phyloP scores from a whole-genome alignment of 2,113 vertebrate species.

The Condylura cristata region DNA sequence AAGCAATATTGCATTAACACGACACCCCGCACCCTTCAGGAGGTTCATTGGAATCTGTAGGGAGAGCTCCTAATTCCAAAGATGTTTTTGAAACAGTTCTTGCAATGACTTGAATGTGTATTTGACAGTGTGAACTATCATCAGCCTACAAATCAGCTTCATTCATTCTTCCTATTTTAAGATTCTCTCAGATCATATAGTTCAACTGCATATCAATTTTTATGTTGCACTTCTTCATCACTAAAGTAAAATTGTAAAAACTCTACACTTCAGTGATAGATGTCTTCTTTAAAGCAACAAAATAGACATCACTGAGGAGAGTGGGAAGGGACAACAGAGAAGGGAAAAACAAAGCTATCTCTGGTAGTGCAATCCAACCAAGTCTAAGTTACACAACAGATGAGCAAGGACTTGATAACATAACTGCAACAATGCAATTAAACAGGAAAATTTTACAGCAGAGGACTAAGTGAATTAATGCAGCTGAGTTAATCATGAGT shows the following conservation, averaged over 20 bases:
- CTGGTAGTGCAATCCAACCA: not conserved
- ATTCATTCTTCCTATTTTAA: not conserved
- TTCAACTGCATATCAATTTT: not conserved
- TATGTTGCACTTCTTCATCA: not conserved
- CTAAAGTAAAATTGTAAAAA: not conserved
- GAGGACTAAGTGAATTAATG: not conserved
- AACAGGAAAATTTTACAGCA: not conserved
- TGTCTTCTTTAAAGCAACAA: not conserved
- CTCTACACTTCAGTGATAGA: not conserved
- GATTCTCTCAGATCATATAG: not conserved
- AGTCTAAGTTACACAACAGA: not conserved
- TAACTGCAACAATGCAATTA: not conserved
- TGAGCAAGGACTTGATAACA: not conserved
- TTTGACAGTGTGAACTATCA: not conserved
- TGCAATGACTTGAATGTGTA: not conserved
- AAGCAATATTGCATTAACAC: not conserved
- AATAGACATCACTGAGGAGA: not conserved
- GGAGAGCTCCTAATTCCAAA: conserved; percentile 25
- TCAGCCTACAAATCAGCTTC: not conserved
- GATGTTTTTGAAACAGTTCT: not conserved
- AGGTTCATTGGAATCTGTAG: not conserved
- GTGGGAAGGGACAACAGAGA: not conserved
- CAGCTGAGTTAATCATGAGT: no score
- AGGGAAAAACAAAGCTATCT: not conserved
- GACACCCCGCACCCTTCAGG: not conserved